A percentile compares a stretch with the other conserved stretches of the same genome.
phyloP scores from a whole-genome alignment of 2,888 invertebrate species.

The Archips xylosteana region DNA sequence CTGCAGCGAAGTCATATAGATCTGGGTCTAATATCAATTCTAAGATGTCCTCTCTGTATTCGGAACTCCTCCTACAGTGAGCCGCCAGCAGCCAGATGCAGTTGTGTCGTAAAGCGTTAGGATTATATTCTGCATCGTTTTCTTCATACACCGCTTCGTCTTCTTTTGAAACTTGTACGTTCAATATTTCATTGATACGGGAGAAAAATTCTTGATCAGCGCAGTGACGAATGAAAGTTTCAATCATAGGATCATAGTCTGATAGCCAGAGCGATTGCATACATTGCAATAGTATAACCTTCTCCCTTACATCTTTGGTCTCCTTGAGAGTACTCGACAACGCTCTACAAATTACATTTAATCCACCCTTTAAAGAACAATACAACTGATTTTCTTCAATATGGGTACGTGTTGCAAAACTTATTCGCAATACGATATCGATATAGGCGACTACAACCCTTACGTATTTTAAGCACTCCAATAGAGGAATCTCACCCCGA shows the following conservation, averaged over 20 bases:
- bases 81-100: conserved; percentile 68
- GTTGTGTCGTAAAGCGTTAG: conserved; percentile 63
- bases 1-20: conserved; percentile 64
- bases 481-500: conserved; percentile 49
- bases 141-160: conserved; percentile 61
- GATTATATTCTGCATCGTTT: conserved; percentile 66
- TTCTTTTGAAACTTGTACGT: conserved; percentile 54
- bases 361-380: conserved; percentile 50
- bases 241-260: conserved; percentile 59
- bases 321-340: conserved; percentile 57
- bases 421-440: conserved; percentile 59
- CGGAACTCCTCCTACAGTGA: conserved; percentile 64
- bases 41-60: conserved; percentile 67
- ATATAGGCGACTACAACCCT: conserved; percentile 58
- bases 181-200: conserved; percentile 65
- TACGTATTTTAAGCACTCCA: conserved; percentile 57
- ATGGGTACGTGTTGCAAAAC: conserved; percentile 51
- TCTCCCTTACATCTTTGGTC: conserved; percentile 54
- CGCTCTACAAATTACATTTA: conserved; percentile 56
- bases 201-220: conserved; percentile 67
- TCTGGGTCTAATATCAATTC: conserved; percentile 68
- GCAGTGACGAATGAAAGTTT: conserved; percentile 55
- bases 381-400: conserved; percentile 53
- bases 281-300: conserved; percentile 58
- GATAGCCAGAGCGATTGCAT: conserved; percentile 58